Conservation (phyloP, 2,888 invertebrate genomes). For the Coenonympha arcania region DNA sequence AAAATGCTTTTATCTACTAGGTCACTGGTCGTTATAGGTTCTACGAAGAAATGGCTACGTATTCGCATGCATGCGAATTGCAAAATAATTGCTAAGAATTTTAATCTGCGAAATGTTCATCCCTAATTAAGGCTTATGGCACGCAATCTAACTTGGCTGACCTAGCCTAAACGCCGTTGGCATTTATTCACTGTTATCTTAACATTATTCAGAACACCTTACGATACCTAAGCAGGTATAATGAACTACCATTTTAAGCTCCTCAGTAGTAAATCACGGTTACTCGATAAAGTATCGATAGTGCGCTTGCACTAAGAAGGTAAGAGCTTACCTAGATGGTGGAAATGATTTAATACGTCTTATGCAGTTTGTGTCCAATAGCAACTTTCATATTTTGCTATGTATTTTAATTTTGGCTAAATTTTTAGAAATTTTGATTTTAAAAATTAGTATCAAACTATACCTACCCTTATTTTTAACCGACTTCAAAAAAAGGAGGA, state of each 20-base stretch:
- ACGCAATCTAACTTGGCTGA: slow-evolving; percentile 23
- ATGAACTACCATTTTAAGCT: slow-evolving; percentile 33
- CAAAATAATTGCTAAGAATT: background rate
- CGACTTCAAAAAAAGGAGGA: no score
- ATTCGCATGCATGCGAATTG: background rate
- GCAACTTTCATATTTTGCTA: background rate
- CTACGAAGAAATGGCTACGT: no score
- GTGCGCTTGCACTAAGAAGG: slow-evolving; percentile 11
- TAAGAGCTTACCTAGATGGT: slow-evolving; percentile 11
- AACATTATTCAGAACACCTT: slow-evolving; percentile 33
- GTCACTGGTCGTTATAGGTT: no score
- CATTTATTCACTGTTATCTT: slow-evolving; percentile 32
- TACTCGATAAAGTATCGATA: slow-evolving; percentile 28
- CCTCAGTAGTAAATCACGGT: slow-evolving; percentile 29
- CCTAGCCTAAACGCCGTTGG: slow-evolving; percentile 28
- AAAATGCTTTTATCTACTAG: no score
- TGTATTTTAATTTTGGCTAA: background rate
- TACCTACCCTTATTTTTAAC: no score
- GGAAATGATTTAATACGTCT: slow-evolving; percentile 10
- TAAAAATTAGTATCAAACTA: no score
- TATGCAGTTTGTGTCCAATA: background rate
- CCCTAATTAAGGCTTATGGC: slow-evolving; percentile 24
- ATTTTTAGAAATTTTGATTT: no score
- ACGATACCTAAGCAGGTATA: slow-evolving; percentile 32
- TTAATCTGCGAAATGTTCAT: slow-evolving; percentile 16